phyloP scores from a whole-genome alignment of 2,113 vertebrate genomes.

The Burhinus bistriatus region DNA sequence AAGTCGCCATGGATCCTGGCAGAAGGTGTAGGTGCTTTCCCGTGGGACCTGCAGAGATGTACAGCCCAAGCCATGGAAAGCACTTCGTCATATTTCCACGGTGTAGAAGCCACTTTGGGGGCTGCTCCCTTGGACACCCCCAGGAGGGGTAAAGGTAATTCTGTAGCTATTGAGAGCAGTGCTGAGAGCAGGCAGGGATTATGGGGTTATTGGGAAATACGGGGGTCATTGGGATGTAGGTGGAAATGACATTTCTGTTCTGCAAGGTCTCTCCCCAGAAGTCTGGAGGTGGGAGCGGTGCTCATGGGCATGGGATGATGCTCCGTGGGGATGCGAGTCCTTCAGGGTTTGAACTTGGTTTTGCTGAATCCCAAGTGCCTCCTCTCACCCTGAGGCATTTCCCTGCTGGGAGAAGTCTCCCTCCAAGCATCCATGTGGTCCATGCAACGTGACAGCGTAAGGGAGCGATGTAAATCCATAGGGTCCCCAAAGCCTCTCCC shows the following conservation, averaged over 20 bases:
- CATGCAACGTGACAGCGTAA: fast-evolving
- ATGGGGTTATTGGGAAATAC: background rate
- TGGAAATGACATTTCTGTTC: background rate
- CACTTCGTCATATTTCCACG: background rate
- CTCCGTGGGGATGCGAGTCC: background rate
- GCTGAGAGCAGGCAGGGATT: background rate
- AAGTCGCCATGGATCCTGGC: background rate
- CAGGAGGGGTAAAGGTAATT: background rate
- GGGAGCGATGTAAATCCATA: background rate
- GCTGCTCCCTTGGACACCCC: background rate
- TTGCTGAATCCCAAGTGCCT: background rate
- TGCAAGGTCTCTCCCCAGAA: background rate
- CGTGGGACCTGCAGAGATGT: background rate
- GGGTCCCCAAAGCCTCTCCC: background rate
- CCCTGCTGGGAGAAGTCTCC: background rate
- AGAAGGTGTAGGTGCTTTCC: background rate
- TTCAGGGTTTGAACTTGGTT: background rate
- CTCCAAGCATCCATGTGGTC: too few relatives aligned
- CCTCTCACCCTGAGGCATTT: background rate
- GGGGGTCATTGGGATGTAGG: background rate
- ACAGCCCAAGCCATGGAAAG: background rate
- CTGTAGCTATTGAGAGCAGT: background rate
- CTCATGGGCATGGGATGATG: background rate
- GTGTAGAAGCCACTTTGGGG: background rate
- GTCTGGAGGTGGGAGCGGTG: fast-evolving